These are phyloP conservation scores for Heliconius aoede DNA, from an alignment of 2,888 invertebrate species.

Conservation along the genomic window DNA sequence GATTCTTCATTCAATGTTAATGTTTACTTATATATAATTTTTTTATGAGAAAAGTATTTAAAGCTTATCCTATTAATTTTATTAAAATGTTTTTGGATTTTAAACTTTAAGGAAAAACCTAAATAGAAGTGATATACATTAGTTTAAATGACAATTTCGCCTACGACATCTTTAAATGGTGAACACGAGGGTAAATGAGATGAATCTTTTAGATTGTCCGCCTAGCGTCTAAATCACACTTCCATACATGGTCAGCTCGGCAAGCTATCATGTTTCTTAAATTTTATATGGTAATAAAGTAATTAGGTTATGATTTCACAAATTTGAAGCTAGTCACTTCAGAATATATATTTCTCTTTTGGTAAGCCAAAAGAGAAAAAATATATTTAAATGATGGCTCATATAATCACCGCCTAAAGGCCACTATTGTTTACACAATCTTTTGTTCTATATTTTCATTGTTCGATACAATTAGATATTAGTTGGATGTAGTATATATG, in stretches of 20 bases:
- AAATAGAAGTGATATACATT: neutral
- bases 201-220: slow-evolving; percentile 18
- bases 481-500: neutral
- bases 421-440: slow-evolving; percentile 44
- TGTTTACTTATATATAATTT: neutral
- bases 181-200: slow-evolving; percentile 12
- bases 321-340: neutral
- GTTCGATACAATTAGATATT: slow-evolving; percentile 33
- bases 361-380: slow-evolving; percentile 12
- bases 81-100: too few species aligned
- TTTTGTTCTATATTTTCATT: slow-evolving; percentile 46
- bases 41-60: neutral
- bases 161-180: slow-evolving; percentile 22
- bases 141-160: slow-evolving; percentile 6
- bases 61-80: neutral
- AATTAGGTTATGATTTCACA: slow-evolving; percentile 21
- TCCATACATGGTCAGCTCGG: slow-evolving; percentile 14
- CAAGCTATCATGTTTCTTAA: slow-evolving; percentile 13
- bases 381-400: neutral
- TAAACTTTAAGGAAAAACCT: neutral
- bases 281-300: slow-evolving; percentile 20
- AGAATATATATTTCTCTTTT: neutral
- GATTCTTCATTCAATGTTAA: slow-evolving; percentile 1
- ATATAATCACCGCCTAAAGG: slow-evolving; percentile 41
- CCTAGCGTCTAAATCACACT: slow-evolving; percentile 16